Conservation (phyloP, 2,888 invertebrate genomes). For the Pseudolycoriella hygida region DNA sequence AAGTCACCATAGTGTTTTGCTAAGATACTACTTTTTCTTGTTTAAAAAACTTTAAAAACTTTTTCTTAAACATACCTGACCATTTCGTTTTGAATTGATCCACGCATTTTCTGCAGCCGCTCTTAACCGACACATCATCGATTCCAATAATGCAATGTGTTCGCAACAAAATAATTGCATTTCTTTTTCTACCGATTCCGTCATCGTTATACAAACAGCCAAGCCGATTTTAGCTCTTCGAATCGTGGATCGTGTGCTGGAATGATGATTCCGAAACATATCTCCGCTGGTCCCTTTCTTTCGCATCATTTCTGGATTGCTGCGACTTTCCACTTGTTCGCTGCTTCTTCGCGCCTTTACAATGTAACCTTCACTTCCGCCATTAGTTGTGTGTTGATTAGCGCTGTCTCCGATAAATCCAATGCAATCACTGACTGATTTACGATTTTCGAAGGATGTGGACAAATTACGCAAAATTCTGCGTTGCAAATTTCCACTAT, state of each 20-base stretch:
- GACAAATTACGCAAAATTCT: conserved; percentile 38
- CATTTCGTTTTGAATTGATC: conserved; percentile 29
- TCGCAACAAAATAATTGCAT: conserved; percentile 62
- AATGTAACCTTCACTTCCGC: background rate
- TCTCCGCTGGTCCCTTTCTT: conserved; percentile 5
- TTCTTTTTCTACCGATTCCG: conserved; percentile 38
- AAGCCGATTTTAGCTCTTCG: conserved; percentile 42
- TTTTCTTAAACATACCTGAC: conserved; percentile 34
- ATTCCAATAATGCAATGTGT: conserved; percentile 57
- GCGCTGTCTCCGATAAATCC: conserved; percentile 24
- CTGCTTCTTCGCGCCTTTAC: conserved; percentile 18
- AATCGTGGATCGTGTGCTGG: background rate
- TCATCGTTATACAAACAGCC: conserved; percentile 43
- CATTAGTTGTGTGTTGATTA: conserved; percentile 10
- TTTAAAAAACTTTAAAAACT: too few species aligned
- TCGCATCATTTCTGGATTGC: conserved; percentile 27
- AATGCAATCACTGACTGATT: conserved; percentile 26
- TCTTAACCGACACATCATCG: conserved; percentile 51
- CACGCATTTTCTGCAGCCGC: conserved; percentile 48
- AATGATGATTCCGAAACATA: conserved; percentile 6
- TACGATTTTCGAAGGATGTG: conserved; percentile 28
- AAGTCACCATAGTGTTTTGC: too few species aligned
- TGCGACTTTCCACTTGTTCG: conserved; percentile 21
- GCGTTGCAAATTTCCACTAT: conserved; percentile 38
- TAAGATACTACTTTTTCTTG: too few species aligned